Conservation (phyloP, 2,888 invertebrate genomes). For the Drosophila maculinotata region DNA sequence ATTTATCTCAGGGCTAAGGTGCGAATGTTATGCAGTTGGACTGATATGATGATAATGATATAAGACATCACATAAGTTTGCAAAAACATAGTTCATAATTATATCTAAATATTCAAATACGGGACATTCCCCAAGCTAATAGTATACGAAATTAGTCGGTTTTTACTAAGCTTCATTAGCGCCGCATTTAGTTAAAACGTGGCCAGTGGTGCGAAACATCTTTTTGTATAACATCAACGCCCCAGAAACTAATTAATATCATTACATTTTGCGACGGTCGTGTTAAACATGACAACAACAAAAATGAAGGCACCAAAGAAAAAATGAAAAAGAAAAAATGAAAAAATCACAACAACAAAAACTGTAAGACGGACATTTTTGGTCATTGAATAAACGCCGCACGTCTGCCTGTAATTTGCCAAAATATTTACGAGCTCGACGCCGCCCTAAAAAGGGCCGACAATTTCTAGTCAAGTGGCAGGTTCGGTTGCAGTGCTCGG, state of each 20-base stretch:
- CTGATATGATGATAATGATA: not conserved
- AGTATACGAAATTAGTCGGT: not conserved
- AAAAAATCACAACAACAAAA: not conserved
- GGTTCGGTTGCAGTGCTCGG: slow-evolving; percentile 19
- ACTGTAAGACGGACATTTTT: slow-evolving; percentile 11
- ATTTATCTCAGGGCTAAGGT: not conserved
- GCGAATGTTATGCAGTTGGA: not conserved
- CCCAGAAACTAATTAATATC: slow-evolving; percentile 65
- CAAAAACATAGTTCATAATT: not conserved
- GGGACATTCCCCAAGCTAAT: not conserved
- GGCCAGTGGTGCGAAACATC: slow-evolving; percentile 23
- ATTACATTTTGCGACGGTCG: slow-evolving; percentile 43
- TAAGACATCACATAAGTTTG: slow-evolving; percentile 4
- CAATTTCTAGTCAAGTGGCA: slow-evolving; percentile 39
- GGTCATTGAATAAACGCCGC: slow-evolving; percentile 58
- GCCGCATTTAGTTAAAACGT: slow-evolving; percentile 24
- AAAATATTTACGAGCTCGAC: slow-evolving; percentile 75
- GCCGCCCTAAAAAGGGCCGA: slow-evolving; percentile 54
- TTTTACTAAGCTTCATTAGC: slow-evolving; percentile 59
- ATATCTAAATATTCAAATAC: not conserved
- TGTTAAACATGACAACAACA: slow-evolving; percentile 48
- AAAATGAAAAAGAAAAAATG: not conserved
- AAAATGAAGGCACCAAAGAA: no score
- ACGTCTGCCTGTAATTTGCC: slow-evolving; percentile 72
- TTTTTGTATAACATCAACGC: slow-evolving; percentile 46